These are phyloP conservation scores for Psittacula cyanocephala DNA, from an alignment of 2,113 vertebrate genomes.

Conservation along the genomic window DNA sequence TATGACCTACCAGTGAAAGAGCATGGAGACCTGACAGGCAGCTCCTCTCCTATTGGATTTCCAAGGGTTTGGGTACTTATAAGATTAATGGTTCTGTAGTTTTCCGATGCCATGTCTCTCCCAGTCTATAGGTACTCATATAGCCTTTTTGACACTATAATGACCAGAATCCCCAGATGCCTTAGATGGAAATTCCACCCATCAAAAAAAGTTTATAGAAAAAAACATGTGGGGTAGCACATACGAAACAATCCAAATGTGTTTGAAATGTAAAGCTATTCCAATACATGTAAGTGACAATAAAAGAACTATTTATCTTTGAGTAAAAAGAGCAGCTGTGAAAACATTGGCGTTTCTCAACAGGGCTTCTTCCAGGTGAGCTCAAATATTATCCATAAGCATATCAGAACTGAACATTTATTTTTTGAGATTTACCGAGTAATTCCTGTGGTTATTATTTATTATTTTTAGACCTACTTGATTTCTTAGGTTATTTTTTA, in stretches of 20 bases:
- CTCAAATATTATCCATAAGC: conserved; percentile 38
- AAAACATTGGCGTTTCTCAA: not conserved
- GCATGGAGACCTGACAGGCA: not conserved
- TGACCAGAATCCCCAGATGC: not conserved
- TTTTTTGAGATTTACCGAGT: conserved; percentile 39
- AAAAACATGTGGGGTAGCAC: not conserved
- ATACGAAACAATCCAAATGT: not conserved
- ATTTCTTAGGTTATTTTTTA: not conserved
- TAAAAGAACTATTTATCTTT: conserved; percentile 50
- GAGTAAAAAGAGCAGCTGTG: conserved; percentile 44
- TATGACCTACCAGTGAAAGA: not conserved
- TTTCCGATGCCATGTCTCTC: not conserved
- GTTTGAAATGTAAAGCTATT: conserved; percentile 44
- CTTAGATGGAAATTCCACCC: conserved; percentile 14
- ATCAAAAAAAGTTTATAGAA: not conserved
- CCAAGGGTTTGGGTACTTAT: not conserved
- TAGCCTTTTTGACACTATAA: not conserved
- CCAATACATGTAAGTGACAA: conserved; percentile 3
- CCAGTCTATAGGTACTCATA: not conserved
- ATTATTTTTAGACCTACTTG: conserved; percentile 26
- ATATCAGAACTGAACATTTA: conserved; percentile 20
- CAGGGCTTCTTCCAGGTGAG: conserved; percentile 39
- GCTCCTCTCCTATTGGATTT: not conserved
- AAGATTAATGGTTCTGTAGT: not conserved
- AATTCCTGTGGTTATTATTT: conserved; percentile 33